Conservation (phyloP, 1,140 invertebrate species). For the Saccostrea cuccullata region DNA sequence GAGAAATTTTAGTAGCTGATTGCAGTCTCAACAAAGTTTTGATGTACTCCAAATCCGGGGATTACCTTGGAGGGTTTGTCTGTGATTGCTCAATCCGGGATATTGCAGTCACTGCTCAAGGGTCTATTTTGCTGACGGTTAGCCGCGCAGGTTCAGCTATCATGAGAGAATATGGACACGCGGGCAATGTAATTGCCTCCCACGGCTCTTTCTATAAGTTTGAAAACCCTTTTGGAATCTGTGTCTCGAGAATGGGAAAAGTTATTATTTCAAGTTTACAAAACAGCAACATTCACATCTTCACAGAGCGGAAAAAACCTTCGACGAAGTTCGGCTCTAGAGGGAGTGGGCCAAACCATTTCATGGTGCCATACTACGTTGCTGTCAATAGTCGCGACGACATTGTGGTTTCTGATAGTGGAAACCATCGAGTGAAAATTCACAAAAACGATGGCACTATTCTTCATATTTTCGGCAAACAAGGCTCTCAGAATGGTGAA, state of each 20-base stretch:
- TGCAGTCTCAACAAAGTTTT: slow-evolving; percentile 64
- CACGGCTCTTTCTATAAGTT: slow-evolving; percentile 67
- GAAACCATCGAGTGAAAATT: slow-evolving; percentile 73
- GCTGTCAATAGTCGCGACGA: slow-evolving; percentile 63
- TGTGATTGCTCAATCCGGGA: slow-evolving; percentile 68
- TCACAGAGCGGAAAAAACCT: slow-evolving; percentile 97
- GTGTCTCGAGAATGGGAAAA: slow-evolving; percentile 57
- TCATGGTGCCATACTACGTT: slow-evolving; percentile 66
- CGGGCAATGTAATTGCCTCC: slow-evolving; percentile 57
- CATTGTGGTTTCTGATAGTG: slow-evolving; percentile 68
- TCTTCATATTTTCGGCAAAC: slow-evolving; percentile 61
- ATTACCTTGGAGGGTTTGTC: slow-evolving; percentile 58
- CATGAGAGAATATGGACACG: slow-evolving; percentile 62
- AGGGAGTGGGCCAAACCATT: slow-evolving; percentile 88
- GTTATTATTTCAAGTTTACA: slow-evolving; percentile 81
- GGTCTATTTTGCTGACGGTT: slow-evolving; percentile 60
- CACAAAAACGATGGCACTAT: slow-evolving; percentile 69
- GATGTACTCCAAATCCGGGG: slow-evolving; percentile 57
- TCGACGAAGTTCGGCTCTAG: slow-evolving; percentile 96
- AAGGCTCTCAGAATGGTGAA: slow-evolving; percentile 80
- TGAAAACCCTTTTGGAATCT: slow-evolving; percentile 69
- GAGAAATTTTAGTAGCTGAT: slow-evolving; percentile 66
- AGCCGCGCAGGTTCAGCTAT: slow-evolving; percentile 62
- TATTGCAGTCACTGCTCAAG: slow-evolving; percentile 57
- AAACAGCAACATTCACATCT: slow-evolving; percentile 95